Percentiles rank a stretch among this genome's conserved stretches.
These are phyloP conservation scores for Seira sanloemensis DNA, from an alignment of 2,888 invertebrate genomes.

Conservation along the genomic window DNA sequence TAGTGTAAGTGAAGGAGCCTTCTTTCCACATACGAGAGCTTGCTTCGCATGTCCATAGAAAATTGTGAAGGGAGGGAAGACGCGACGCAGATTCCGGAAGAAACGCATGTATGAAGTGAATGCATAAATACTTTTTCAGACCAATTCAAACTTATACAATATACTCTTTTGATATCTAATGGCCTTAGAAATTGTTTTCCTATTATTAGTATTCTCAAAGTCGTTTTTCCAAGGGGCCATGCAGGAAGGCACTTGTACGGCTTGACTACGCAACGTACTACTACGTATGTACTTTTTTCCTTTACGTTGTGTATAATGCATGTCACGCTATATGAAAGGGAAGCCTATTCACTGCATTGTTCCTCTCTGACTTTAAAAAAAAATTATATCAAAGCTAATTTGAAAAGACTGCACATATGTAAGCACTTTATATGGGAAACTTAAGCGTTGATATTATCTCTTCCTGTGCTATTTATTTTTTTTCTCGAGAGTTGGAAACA, in stretches of 20 bases:
- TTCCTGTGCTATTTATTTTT: not conserved
- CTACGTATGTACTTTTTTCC: too few species aligned
- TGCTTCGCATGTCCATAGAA: not conserved
- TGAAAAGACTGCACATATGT: conserved; percentile 25
- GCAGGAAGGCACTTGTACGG: too few species aligned
- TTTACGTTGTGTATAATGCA: too few species aligned
- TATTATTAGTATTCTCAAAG: conserved; percentile 53
- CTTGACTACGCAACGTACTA: too few species aligned
- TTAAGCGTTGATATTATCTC: conserved; percentile 34
- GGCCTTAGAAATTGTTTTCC: not conserved
- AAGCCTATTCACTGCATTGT: conserved; percentile 17
- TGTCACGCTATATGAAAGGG: too few species aligned
- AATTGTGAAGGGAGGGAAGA: not conserved
- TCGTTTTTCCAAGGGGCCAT: too few species aligned
- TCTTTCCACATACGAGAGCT: not conserved
- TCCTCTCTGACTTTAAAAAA: conserved; percentile 11
- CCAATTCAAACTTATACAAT: not conserved
- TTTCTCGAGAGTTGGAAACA: not conserved
- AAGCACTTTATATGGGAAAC: conserved; percentile 6
- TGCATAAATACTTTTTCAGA: conserved; percentile 23
- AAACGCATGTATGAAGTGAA: conserved; percentile 27
- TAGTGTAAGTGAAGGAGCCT: not conserved
- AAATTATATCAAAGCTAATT: conserved; percentile 36
- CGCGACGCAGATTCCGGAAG: conserved; percentile 28
- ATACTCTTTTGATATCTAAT: not conserved